phyloP scores from a whole-genome alignment of 2,113 vertebrate genomes.

The Plectropomus leopardus region DNA sequence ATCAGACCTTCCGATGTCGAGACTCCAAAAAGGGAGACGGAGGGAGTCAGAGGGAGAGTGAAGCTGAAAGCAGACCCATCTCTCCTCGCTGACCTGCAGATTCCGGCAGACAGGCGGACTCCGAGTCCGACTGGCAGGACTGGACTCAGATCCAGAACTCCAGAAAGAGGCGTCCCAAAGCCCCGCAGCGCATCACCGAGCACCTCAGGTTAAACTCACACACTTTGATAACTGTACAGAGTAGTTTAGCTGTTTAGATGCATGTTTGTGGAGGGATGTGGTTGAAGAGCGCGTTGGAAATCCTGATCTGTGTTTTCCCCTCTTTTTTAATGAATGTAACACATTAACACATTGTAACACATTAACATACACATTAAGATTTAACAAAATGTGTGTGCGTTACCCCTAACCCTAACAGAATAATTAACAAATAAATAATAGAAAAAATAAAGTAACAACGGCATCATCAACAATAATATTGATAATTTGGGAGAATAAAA shows the following conservation, averaged over 20 bases:
- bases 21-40: slow-evolving; percentile 52
- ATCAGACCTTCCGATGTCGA: slow-evolving; percentile 53
- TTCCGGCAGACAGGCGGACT: background rate
- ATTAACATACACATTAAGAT: no score
- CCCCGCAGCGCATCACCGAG: slow-evolving; percentile 32
- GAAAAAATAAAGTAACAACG: no score
- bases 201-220: slow-evolving; percentile 67
- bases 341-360: no score
- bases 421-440: no score
- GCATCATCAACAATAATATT: no score
- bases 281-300: background rate
- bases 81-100: slow-evolving; percentile 62
- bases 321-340: no score
- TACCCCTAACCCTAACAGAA: no score
- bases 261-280: background rate
- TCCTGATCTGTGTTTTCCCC: background rate
- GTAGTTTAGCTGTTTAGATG: background rate
- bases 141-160: slow-evolving; percentile 27
- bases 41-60: slow-evolving; percentile 45
- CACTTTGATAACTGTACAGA: background rate
- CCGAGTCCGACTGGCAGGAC: background rate
- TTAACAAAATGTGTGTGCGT: no score
- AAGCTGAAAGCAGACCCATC: slow-evolving; percentile 68
- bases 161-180: slow-evolving; percentile 56
- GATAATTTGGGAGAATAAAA: no score